Evolutionary conservation across 2,888 invertebrate species (phyloP).

Genomic region (Drosophila atripex): DNA sequence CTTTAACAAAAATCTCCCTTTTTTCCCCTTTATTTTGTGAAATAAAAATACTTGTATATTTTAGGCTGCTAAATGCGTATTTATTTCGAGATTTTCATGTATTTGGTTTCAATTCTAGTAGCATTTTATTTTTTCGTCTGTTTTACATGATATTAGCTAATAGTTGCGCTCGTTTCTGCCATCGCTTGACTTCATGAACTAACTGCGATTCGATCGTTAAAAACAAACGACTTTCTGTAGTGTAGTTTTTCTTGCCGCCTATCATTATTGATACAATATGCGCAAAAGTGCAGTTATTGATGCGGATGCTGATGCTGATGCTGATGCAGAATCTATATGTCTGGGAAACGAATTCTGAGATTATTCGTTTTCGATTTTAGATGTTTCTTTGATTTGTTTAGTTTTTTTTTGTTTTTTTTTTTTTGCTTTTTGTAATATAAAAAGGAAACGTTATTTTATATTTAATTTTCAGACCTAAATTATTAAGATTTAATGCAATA

Average conservation of each 20-base stretch:
- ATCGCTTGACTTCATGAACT: slow-evolving; percentile 41
- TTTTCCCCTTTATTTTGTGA: neutral
- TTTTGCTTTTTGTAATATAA: slow-evolving; percentile 63
- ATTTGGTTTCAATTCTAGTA: slow-evolving; percentile 81
- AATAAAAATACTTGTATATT: slow-evolving; percentile 32
- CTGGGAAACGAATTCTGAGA: slow-evolving; percentile 61
- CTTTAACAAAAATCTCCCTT: neutral
- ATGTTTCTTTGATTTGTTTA: slow-evolving; percentile 28
- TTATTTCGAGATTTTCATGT: slow-evolving; percentile 71
- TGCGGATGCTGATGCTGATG: slow-evolving; percentile 59
- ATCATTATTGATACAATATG: slow-evolving; percentile 72
- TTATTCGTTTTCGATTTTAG: slow-evolving; percentile 56
- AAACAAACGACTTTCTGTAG: slow-evolving; percentile 59
- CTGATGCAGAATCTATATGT: slow-evolving; percentile 50
- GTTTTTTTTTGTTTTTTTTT: slow-evolving; percentile 29
- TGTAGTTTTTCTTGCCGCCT: slow-evolving; percentile 52
- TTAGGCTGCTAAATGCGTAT: slow-evolving; percentile 81
- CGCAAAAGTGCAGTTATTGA: slow-evolving; percentile 73
- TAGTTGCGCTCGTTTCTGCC: slow-evolving; percentile 66
- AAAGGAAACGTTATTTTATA: slow-evolving; percentile 71
- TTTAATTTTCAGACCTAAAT: slow-evolving; percentile 70
- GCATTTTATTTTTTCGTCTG: slow-evolving; percentile 75
- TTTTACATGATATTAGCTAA: slow-evolving; percentile 78
- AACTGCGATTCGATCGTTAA: slow-evolving; percentile 56
- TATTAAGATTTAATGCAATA: slow-evolving; percentile 76